Percentiles rank a stretch among this genome's conserved stretches.
Evolutionary conservation across 2,797 vertebrate genomes (phyloP).

Genomic region (Hybognathus amarus): DNA sequence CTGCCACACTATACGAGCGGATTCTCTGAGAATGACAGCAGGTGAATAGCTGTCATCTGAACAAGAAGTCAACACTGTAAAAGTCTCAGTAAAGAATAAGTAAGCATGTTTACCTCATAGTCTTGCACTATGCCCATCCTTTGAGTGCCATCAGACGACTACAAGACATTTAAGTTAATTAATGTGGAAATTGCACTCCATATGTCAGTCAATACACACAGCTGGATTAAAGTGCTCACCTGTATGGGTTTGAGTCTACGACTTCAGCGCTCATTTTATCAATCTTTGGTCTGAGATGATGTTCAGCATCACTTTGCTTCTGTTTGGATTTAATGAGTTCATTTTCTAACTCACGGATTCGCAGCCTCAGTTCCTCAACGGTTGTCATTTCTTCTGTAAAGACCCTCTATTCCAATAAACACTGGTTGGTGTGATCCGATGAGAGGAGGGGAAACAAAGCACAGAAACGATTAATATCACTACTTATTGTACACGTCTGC

Average conservation of each 20-base stretch:
- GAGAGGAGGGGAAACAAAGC: background rate
- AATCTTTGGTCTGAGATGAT: constrained; percentile 80
- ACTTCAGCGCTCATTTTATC: constrained; percentile 93
- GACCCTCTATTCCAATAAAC: background rate
- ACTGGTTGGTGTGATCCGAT: background rate
- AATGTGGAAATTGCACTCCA: constrained; percentile 1
- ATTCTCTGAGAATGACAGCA: constrained; percentile 84
- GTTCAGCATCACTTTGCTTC: constrained; percentile 70
- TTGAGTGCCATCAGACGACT: constrained; percentile 98
- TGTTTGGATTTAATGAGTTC: constrained; percentile 84
- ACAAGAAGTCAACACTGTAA: background rate
- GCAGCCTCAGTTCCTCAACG: constrained; percentile 82
- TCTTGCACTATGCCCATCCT: constrained; percentile 97
- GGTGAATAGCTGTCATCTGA: background rate
- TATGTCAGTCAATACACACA: background rate
- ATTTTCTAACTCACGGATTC: constrained; percentile 87
- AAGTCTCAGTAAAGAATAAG: background rate
- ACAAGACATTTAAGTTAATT: constrained; percentile 60
- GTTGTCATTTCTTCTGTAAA: constrained; percentile 71
- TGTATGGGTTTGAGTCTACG: constrained; percentile 95
- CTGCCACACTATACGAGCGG: constrained; percentile 88
- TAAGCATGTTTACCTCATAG: constrained; percentile 87
- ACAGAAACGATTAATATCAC: background rate
- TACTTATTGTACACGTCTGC: constrained; percentile 77
- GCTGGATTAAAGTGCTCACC: constrained; percentile 70